A percentile compares a stretch with the other conserved stretches of the same genome.
phyloP scores from a whole-genome alignment of 2,888 invertebrate species.

The Arrhopalites spinosus region DNA sequence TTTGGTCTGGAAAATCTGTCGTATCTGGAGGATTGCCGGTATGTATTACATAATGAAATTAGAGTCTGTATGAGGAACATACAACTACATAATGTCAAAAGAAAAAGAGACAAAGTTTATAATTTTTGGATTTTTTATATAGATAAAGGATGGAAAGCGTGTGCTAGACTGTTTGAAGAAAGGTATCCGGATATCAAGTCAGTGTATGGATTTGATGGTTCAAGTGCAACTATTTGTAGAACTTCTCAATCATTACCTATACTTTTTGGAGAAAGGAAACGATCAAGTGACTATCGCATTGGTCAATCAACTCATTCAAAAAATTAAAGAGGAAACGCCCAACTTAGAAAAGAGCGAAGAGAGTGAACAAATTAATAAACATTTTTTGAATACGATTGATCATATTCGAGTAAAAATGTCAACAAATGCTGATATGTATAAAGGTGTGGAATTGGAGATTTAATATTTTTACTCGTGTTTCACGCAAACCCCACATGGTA shows the following conservation, averaged over 20 bases:
- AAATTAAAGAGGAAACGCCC: slow-evolving; percentile 90
- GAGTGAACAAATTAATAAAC: slow-evolving; percentile 94
- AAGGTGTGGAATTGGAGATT: slow-evolving; percentile 41
- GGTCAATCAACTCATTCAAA: slow-evolving; percentile 78
- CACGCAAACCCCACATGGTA: no score
- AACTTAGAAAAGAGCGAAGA: slow-evolving; percentile 94
- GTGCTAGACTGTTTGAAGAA: slow-evolving; percentile 95
- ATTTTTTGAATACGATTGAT: slow-evolving; percentile 87
- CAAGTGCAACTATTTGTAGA: slow-evolving; percentile 96
- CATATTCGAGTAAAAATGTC: slow-evolving; percentile 72
- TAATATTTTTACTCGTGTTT: background rate
- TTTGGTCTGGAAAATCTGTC: slow-evolving; percentile 86
- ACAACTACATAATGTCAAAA: background rate
- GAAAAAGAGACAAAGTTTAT: background rate
- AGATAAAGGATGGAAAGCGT: slow-evolving; percentile 86
- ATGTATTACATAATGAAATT: slow-evolving; percentile 32
- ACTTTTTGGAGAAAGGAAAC: slow-evolving; percentile 89
- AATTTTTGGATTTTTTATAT: slow-evolving; percentile 55
- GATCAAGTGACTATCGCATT: slow-evolving; percentile 68
- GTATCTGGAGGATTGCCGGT: slow-evolving; percentile 63
- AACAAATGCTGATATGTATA: slow-evolving; percentile 38
- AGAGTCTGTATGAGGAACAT: background rate
- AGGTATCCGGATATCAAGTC: slow-evolving; percentile 90
- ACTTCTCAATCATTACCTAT: slow-evolving; percentile 89
- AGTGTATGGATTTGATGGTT: slow-evolving; percentile 96